phyloP scores from a whole-genome alignment of 2,797 vertebrate genomes.

The Synanceia verrucosa region DNA sequence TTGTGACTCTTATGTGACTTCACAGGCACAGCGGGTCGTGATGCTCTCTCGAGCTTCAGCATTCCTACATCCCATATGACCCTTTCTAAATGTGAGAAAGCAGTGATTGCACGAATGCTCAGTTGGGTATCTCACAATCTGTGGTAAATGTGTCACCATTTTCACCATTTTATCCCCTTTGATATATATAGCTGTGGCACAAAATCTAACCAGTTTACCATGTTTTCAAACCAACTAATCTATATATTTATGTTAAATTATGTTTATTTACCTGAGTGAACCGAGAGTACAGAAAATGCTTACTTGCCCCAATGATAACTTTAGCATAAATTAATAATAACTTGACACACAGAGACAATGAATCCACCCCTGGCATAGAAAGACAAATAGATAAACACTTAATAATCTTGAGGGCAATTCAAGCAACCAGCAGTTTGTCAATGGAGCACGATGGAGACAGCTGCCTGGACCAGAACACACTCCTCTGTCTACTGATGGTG shows the following conservation, averaged over 20 bases:
- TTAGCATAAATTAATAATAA: too few species aligned
- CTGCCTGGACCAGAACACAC: too few species aligned
- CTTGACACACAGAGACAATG: too few species aligned
- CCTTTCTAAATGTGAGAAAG: conserved; percentile 51
- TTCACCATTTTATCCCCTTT: conserved; percentile 26
- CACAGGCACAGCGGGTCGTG: conserved; percentile 63
- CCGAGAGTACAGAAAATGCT: background rate
- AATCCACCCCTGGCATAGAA: too few species aligned
- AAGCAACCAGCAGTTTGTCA: too few species aligned
- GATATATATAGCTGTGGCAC: conserved; percentile 14
- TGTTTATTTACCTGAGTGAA: background rate
- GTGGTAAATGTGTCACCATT: conserved; percentile 42
- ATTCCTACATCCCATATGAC: conserved; percentile 65
- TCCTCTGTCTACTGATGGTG: too few species aligned
- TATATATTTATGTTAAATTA: background rate
- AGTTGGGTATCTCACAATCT: conserved; percentile 65
- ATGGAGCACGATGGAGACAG: too few species aligned
- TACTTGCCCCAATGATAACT: background rate
- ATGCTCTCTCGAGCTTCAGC: conserved; percentile 41
- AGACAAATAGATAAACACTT: too few species aligned
- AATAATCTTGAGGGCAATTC: too few species aligned
- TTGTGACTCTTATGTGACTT: conserved; percentile 76
- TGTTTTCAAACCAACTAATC: background rate
- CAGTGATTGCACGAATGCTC: conserved; percentile 53
- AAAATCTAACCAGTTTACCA: background rate